These are phyloP conservation scores for Drosophila helvetica DNA, from an alignment of 2,888 invertebrate genomes.

Conservation along the genomic window DNA sequence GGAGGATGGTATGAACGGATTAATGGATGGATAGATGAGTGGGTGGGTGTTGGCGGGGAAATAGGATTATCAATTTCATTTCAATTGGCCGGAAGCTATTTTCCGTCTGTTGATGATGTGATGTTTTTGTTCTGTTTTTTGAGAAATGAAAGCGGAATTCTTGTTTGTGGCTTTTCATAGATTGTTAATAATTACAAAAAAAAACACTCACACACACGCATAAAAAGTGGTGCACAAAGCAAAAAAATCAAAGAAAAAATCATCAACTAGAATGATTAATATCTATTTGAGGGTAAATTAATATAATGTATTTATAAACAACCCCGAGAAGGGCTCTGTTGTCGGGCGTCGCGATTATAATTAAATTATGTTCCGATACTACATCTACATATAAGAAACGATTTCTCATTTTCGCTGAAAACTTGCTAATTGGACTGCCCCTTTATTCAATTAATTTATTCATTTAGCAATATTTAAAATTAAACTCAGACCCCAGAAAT, in stretches of 20 bases:
- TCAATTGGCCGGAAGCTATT: slow-evolving; percentile 53
- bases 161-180: not conserved
- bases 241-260: too few relatives aligned
- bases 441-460: slow-evolving; percentile 3
- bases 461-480: slow-evolving; percentile 24
- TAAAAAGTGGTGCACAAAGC: not conserved
- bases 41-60: slow-evolving; percentile 7
- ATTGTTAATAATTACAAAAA: not conserved
- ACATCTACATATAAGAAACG: not conserved
- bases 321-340: not conserved
- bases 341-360: not conserved
- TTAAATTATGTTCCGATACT: slow-evolving; percentile 4
- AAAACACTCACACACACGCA: too few relatives aligned
- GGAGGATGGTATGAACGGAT: not conserved
- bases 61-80: slow-evolving; percentile 43
- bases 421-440: slow-evolving; percentile 15
- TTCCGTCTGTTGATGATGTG: slow-evolving; percentile 47
- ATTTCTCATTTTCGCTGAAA: not conserved
- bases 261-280: not conserved
- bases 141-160: not conserved
- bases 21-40: not conserved
- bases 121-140: not conserved
- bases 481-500: slow-evolving; percentile 11
- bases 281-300: slow-evolving; percentile 6
- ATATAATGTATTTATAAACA: not conserved